Base-by-base conservation (phyloP, 2,113 vertebrate species). In the Thermophis baileyi region DNA sequence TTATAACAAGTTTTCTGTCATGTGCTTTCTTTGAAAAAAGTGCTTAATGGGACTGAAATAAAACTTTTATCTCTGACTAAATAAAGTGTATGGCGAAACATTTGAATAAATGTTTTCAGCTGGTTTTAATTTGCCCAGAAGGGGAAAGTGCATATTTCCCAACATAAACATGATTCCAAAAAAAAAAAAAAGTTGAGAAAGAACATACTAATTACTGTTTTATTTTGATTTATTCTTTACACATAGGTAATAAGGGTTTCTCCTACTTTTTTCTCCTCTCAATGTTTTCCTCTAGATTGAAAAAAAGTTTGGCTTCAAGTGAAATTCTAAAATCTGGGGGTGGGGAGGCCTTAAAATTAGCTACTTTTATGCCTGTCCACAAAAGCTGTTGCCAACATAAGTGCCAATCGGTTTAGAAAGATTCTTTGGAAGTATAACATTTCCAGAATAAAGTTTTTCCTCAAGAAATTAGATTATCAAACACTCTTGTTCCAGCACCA, bases 191-290 rank as follows among this genome's bases (percentile, higher is more conserved):
- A 86, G 30, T 50, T 90, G 46, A 90, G 44, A 90, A 90, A 86
- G 94, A 96, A 96, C 94, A 95, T 95, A 92, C 35, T 97, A 95
- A 96, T 96, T 95, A 93, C 90, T 94, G 51, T 95, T 95, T 95
- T 95, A 95, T 96, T 96, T 94, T 91, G 92, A 92, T 93, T 91
- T 93, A 92, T 93, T 91, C 47, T 91, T 51, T 60, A 93, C 89
- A 92, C 94, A 95, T 96, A 94, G 94, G 95, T 95, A 51, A 35
- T 25, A 24, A 50, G n/a, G 24, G 81, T 63, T 93, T 90, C 53
- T 57, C 12, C 30, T 55, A 74, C 55, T 35, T 87, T 35, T 51
- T 35, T 35, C 30, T 53, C 49, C 63, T 47, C 53, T 47, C 47
- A 57, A 51, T 86, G 44, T 90, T 93, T 89, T 85, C 47, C 88